phyloP scores from a whole-genome alignment of 1,140 invertebrate species.

The Xylocopa sonorina region DNA sequence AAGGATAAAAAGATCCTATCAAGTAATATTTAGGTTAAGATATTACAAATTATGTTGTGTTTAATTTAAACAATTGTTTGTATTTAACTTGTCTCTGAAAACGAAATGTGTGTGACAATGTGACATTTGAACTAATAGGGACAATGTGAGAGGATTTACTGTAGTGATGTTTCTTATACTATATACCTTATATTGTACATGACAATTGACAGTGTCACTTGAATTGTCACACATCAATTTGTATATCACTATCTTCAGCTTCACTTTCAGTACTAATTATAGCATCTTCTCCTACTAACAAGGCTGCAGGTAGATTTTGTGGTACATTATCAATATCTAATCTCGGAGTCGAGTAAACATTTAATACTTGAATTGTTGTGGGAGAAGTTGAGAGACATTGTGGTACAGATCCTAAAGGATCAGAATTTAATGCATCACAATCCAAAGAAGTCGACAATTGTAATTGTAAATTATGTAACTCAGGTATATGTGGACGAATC shows the following conservation, averaged over 20 bases:
- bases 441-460: slow-evolving; percentile 77
- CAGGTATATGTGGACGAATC: slow-evolving; percentile 86
- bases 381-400: slow-evolving; percentile 79
- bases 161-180: background rate
- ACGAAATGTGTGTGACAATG: too few relatives aligned
- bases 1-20: too few relatives aligned
- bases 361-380: slow-evolving; percentile 80
- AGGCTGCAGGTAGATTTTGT: slow-evolving; percentile 79
- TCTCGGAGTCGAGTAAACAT: slow-evolving; percentile 79
- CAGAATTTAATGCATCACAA: slow-evolving; percentile 74
- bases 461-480: slow-evolving; percentile 82
- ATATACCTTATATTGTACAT: slow-evolving; percentile 24
- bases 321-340: slow-evolving; percentile 80
- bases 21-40: too few relatives aligned
- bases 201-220: slow-evolving; percentile 46
- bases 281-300: slow-evolving; percentile 81
- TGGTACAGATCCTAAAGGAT: slow-evolving; percentile 76
- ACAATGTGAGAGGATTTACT: too few relatives aligned
- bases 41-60: too few relatives aligned
- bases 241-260: slow-evolving; percentile 81
- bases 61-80: too few relatives aligned
- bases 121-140: too few relatives aligned
- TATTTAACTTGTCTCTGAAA: too few relatives aligned
- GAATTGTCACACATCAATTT: slow-evolving; percentile 80
- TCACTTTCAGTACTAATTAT: slow-evolving; percentile 81